These are phyloP conservation scores for Drosophila monieri DNA, from an alignment of 2,888 invertebrate species.

Conservation along the genomic window DNA sequence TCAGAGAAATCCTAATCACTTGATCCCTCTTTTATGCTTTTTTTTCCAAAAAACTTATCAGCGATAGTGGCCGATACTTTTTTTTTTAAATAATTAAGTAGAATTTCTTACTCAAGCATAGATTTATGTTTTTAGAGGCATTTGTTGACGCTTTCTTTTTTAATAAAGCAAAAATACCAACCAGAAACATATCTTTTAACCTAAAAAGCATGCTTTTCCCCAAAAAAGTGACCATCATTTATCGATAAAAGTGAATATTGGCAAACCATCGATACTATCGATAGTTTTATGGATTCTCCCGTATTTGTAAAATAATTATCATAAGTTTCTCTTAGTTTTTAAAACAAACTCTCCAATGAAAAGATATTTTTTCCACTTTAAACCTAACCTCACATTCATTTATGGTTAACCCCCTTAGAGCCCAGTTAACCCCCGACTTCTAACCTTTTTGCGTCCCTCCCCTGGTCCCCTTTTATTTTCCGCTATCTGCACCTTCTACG, in stretches of 20 bases:
- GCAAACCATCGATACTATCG: background rate
- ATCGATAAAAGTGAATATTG: background rate
- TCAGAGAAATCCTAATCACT: too few relatives aligned
- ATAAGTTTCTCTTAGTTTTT: background rate
- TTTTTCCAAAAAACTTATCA: too few relatives aligned
- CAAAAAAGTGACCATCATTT: background rate
- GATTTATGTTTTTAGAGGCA: too few relatives aligned
- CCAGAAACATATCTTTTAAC: too few relatives aligned
- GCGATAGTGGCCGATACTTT: too few relatives aligned
- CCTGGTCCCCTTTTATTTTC: background rate
- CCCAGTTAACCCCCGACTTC: background rate
- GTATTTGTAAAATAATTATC: too few relatives aligned
- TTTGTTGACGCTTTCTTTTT: too few relatives aligned
- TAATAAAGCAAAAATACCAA: too few relatives aligned
- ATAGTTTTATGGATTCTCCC: background rate
- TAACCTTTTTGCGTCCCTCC: constrained; percentile 3
- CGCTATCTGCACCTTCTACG: constrained; percentile 4
- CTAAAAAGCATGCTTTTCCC: background rate
- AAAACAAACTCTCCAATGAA: background rate
- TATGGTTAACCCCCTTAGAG: background rate
- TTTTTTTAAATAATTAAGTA: too few relatives aligned
- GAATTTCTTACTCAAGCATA: too few relatives aligned
- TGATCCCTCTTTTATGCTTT: too few relatives aligned
- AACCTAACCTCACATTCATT: background rate
- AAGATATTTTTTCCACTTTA: background rate